Evolutionary conservation across 2,797 vertebrate species (phyloP).

Genomic region (Danio choprae): DNA sequence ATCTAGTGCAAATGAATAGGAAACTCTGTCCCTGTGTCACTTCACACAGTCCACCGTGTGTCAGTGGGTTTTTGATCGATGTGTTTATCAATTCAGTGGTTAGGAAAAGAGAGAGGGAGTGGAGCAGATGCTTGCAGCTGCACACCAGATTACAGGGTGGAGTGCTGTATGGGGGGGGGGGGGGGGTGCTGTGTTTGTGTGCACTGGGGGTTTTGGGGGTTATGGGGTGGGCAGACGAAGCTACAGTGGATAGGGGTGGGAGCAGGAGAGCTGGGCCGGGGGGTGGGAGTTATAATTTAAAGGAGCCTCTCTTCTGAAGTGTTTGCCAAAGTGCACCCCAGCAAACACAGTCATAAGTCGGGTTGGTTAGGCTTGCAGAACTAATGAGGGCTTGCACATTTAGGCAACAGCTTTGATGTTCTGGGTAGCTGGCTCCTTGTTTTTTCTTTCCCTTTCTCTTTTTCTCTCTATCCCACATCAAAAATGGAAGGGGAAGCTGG

Average conservation of each 20-base stretch:
- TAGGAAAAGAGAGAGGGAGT: conserved; percentile 66
- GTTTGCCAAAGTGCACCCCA: conserved; percentile 83
- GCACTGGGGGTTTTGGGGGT: conserved; percentile 61
- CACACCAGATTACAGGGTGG: conserved; percentile 84
- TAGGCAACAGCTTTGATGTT: conserved; percentile 84
- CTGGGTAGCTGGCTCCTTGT: conserved; percentile 84
- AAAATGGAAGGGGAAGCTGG: conserved; percentile 76
- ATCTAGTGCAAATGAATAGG: conserved; percentile 58
- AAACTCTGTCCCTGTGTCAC: conserved; percentile 63
- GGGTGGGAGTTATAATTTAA: conserved; percentile 79
- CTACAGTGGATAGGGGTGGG: conserved; percentile 73
- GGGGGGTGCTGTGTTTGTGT: conserved; percentile 59
- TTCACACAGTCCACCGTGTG: conserved; percentile 68
- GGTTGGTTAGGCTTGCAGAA: conserved; percentile 84
- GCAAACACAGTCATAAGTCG: conserved; percentile 85
- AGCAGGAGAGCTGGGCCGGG: conserved; percentile 57
- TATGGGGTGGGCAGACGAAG: conserved; percentile 69
- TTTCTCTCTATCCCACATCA: conserved; percentile 83
- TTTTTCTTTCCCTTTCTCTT: conserved; percentile 79
- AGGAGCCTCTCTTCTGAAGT: conserved; percentile 84
- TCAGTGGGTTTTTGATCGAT: conserved; percentile 76
- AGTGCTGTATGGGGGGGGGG: conserved; percentile 69
- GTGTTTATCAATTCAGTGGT: conserved; percentile 80
- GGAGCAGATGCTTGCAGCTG: conserved; percentile 84
- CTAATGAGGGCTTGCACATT: conserved; percentile 84